phyloP scores from a whole-genome alignment of 2,888 invertebrate species.

The Dynastes grantii region DNA sequence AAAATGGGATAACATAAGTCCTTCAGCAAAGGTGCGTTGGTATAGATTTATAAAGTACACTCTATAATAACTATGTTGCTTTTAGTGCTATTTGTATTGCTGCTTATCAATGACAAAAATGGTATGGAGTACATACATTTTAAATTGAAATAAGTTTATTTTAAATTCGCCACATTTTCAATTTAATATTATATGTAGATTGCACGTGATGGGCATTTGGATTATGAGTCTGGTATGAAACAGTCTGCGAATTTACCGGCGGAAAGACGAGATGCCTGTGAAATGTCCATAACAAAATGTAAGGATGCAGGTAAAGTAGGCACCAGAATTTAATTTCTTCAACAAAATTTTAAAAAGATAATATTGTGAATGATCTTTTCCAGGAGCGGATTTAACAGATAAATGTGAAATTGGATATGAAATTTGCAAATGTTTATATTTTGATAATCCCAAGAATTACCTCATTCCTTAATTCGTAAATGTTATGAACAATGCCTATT shows the following conservation, averaged over 20 bases:
- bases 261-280: slow-evolving; percentile 70
- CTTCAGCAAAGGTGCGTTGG: slow-evolving; percentile 14
- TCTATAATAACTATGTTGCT: neutral
- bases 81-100: slow-evolving; percentile 51
- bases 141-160: too few relatives aligned
- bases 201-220: slow-evolving; percentile 57
- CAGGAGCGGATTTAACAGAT: slow-evolving; percentile 70
- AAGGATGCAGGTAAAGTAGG: slow-evolving; percentile 70
- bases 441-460: slow-evolving; percentile 67
- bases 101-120: slow-evolving; percentile 48
- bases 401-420: slow-evolving; percentile 72
- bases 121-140: slow-evolving; percentile 44
- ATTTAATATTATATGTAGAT: slow-evolving; percentile 59
- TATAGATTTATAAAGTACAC: neutral
- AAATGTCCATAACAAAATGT: slow-evolving; percentile 71
- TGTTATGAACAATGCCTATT: too few relatives aligned
- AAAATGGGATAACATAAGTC: slow-evolving; percentile 45
- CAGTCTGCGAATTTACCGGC: slow-evolving; percentile 61
- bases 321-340: too few relatives aligned
- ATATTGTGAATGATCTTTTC: slow-evolving; percentile 58
- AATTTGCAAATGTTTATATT: slow-evolving; percentile 71
- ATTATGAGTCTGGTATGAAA: slow-evolving; percentile 21
- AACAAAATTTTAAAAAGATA: neutral
- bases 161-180: neutral
- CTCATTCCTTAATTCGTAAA: slow-evolving; percentile 5